phyloP scores from a whole-genome alignment of 2,113 vertebrate species.

The Larimichthys polyactis region DNA sequence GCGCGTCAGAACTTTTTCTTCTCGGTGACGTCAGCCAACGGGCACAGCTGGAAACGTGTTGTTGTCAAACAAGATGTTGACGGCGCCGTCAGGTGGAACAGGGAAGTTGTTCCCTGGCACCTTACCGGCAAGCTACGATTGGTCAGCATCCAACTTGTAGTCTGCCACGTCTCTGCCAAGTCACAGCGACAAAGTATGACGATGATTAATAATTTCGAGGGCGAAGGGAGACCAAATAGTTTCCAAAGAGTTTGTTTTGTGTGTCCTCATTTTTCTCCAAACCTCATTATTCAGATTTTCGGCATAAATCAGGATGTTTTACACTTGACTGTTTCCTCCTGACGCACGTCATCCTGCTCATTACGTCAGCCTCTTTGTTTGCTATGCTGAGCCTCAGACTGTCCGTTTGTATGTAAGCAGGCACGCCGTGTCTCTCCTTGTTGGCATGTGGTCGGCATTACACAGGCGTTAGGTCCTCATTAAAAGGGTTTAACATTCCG shows the following conservation, averaged over 20 bases:
- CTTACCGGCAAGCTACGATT: not conserved
- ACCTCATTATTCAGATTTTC: too few species aligned
- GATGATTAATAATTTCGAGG: not conserved
- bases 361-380: constrained; percentile 31
- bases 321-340: not conserved
- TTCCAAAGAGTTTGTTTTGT: not conserved
- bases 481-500: constrained; percentile 4
- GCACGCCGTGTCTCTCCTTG: not conserved
- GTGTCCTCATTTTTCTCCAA: not conserved
- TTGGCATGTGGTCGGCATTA: constrained; percentile 9
- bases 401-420: constrained; percentile 15
- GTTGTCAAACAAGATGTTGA: not conserved
- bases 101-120: not conserved
- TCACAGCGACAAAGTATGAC: not conserved
- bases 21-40: not conserved
- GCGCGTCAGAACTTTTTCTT: not conserved
- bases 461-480: constrained; percentile 19
- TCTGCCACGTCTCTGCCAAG: not conserved
- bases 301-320: not conserved
- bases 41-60: not conserved
- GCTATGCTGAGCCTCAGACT: constrained; percentile 42
- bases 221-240: not conserved
- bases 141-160: not conserved
- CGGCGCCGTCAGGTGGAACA: not conserved
- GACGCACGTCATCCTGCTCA: constrained; percentile 48